phyloP scores from a whole-genome alignment of 2,888 invertebrate species.

The Eilema sororculum region DNA sequence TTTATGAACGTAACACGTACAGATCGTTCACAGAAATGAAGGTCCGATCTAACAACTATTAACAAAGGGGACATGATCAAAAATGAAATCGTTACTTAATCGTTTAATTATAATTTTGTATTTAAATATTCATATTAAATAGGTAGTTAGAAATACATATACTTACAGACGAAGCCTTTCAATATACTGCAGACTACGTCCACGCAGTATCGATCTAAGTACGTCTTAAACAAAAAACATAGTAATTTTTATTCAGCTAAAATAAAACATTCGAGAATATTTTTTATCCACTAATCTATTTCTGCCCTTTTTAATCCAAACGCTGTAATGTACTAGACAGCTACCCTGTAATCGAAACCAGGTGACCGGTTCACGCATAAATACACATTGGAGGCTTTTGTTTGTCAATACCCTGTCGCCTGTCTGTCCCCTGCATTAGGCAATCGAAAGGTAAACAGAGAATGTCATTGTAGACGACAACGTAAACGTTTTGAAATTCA shows the following conservation, averaged over 20 bases:
- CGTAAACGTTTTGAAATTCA: neutral
- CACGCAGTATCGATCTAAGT: no score
- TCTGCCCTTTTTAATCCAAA: constrained; percentile 3
- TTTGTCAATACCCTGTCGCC: constrained; percentile 24
- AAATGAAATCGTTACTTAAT: no score
- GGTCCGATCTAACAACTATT: rapidly evolving
- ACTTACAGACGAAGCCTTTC: no score
- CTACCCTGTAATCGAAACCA: constrained; percentile 19
- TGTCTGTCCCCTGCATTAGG: constrained; percentile 13
- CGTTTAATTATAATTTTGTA: no score
- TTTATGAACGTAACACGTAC: no score
- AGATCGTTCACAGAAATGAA: neutral
- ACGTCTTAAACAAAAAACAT: neutral
- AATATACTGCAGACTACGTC: no score
- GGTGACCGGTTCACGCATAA: constrained; percentile 24
- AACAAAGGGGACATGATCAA: neutral
- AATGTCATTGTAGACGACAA: neutral
- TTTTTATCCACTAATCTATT: neutral
- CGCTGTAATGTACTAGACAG: constrained; percentile 8
- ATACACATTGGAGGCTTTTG: constrained; percentile 22
- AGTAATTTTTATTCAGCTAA: neutral
- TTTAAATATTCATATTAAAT: no score
- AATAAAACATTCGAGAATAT: neutral
- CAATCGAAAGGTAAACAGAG: constrained; percentile 16
- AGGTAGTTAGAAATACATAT: no score